Base-by-base conservation (phyloP, 2,797 vertebrate species). In the Malurus splendens region DNA sequence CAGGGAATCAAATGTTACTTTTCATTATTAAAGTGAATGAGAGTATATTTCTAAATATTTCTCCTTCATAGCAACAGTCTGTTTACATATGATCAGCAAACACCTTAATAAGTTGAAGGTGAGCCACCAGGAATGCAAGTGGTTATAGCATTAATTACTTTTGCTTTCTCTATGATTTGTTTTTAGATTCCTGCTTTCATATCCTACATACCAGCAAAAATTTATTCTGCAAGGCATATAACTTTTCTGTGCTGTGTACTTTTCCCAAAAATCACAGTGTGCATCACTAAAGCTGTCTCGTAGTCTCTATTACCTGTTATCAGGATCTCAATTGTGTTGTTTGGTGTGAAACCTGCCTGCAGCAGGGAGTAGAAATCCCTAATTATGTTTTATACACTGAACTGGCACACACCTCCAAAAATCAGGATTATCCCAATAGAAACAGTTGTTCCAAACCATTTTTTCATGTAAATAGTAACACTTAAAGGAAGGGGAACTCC, bases 1-100 rank as follows among this genome's bases (percentile, higher is more conserved):
- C 75, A 81, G 90, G 93, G 93, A 96, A 95, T 95, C 81, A 86
- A 93, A 87, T 56, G 62, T 82, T 92, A 82, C 83, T 94, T 89
- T 94, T 89, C 82, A 94, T 93, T 93, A 94, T 86, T 93, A 86
- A 85, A 67, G 48, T 61, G 84, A 90, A 95, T 86, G 67, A 70
- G 36, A 79, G 85, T 79, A 27, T 23, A 19, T 75, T 91, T 71
- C 84, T 86, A 93, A 96, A 93, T 67, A 67, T 89, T 89, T 84
- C 68, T 70, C 76, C 64, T 65, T 91, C 82, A 39, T 83, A 79
- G 90, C 76, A 90, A 93, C 39, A 0, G 11, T 42, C 52, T 87
- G 36, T 65, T 90, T 89, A 60, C 66, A 27, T 41, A 33, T 12
- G 52, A 61, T 68, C 64, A 78, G 38, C 47, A 90, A 91, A 90